Percentiles rank a stretch among this genome's conserved stretches.
Evolutionary conservation across 2,888 invertebrate genomes (phyloP).

Genomic region (Ormyrus labotus): DNA sequence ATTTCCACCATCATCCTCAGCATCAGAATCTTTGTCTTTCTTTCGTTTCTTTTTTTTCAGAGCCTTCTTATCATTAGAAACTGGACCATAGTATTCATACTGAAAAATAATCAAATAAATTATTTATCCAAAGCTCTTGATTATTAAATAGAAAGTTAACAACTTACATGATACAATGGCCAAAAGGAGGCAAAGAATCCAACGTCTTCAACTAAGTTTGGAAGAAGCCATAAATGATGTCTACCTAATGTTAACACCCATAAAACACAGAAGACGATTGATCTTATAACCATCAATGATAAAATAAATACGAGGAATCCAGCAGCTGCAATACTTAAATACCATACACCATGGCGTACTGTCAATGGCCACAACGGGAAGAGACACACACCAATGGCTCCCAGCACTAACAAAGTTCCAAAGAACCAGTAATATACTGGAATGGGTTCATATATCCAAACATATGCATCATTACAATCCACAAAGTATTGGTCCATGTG

Average conservation of each 20-base stretch:
- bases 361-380: conserved; percentile 99
- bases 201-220: conserved; percentile 99
- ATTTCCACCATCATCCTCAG: conserved; percentile 80
- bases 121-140: too few species aligned
- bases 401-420: conserved; percentile 92
- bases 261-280: conserved; percentile 93
- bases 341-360: conserved; percentile 95
- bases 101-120: conserved; percentile 69
- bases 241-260: conserved; percentile 92
- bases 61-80: conserved; percentile 77
- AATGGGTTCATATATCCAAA: conserved; percentile 98
- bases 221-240: conserved; percentile 97
- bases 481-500: conserved; percentile 96
- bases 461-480: conserved; percentile 96
- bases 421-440: conserved; percentile 96
- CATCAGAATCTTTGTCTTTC: conserved; percentile 89
- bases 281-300: conserved; percentile 90
- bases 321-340: conserved; percentile 95
- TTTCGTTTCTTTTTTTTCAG: conserved; percentile 85
- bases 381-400: conserved; percentile 95
- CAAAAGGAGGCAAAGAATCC: conserved; percentile 99
- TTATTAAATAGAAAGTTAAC: not conserved
- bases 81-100: conserved; percentile 86
- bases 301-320: conserved; percentile 96
- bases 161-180: conserved; percentile 91